Evolutionary conservation across 2,797 vertebrate species (phyloP), one percentile per base, ranked within the genome.

Genomic region (Mico argentatus): DNA sequence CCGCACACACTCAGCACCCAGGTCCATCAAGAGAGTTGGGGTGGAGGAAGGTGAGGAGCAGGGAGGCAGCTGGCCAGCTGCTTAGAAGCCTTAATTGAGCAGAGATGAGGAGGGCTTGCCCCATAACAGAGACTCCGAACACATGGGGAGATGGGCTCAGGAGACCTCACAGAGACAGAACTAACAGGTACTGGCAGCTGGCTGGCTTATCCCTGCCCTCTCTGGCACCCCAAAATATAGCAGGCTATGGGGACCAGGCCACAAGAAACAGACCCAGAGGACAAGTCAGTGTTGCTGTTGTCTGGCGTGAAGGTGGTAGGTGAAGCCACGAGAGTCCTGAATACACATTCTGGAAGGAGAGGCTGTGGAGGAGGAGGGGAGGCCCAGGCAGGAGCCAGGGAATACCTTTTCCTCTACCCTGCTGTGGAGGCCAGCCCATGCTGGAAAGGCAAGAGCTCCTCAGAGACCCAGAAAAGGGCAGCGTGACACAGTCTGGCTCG

Each of bases 251-350:
- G 46, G 39, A 36, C 33, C n/a, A 19, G 10, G 5, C 50, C 27
- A 46, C 4, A 76, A 85, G 33, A 39, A 61, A 4, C 20, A 84
- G 72, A 83, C 15, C 48, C 14, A 13, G 70, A 19, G 61, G 50
- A 13, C 3, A 44, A 36, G 82, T 36, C 1, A 0, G 12, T 0
- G 0, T 19, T 9, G 50, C 10, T 13, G 30, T 44, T 26, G 20
- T 26, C 86, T 24, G 7, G 3, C 4, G 1, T 27, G 80, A 73
- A 83, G 39, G 36, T 24, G 75, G 50, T 10, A 17, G 84, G 30
- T 55, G 67, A 88, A 55, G 55, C 46, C 46, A 48, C 15, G 27
- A 19, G 36, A 17, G 50, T 59, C 20, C n/a, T 11, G 48, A 44
- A 52, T 7, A 27, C 20, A 88, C 33, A 36, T 8, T n/a, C 44